Base-by-base conservation (phyloP, 2,113 vertebrate species). In the Ailurus styani region DNA sequence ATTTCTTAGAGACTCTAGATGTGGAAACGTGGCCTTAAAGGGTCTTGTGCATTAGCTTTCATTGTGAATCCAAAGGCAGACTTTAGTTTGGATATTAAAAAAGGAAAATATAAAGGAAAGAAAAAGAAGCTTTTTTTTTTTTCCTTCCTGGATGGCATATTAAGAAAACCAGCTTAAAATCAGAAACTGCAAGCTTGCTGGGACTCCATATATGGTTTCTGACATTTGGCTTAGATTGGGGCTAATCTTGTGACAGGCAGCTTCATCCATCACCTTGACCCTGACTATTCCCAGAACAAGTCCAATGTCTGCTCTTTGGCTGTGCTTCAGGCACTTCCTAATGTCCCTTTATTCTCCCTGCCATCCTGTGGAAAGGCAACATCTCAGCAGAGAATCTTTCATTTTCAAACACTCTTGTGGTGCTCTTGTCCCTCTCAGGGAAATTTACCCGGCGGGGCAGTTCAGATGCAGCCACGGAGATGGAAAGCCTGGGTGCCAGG, bases 381-480 rank as follows among this genome's bases (percentile, higher is more conserved):
- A 55, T 54, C 90, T 52, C 5, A 2, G 23, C 60, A 83, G 70
- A 78, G 68, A 31, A 15, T 45, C 87, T 45, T 96, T 54, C 37
- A 29, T 52, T 54, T 66, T 70, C 18, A 66, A 86, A 92, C 20
- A 10, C 9, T 83, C 66, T 77, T 60, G 27, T 72, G 62, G 7
- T 94, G 83, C 12, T 97, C 90, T 87, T 60, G 0, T 31, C 60
- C 2, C 1, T 31, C 93, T 70, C 98, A 99, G 99, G 99, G 12
- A 99, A 99, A 90, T 99, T 99, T 96, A 99, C 99, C 47, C 99
- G 99, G 64, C 98, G 99, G 7, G 99, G 99, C 89, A 99, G 99
- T 97, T 99, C 99, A 0, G 99, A 99, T 79, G 99, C 99, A 11
- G 99, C 99, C 0, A 99, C 99, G 0, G 99, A 99, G 95, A 99